Evolutionary conservation across 2,797 vertebrate species (phyloP), one percentile per base, ranked within the genome.

Genomic region (Coluber constrictor): DNA sequence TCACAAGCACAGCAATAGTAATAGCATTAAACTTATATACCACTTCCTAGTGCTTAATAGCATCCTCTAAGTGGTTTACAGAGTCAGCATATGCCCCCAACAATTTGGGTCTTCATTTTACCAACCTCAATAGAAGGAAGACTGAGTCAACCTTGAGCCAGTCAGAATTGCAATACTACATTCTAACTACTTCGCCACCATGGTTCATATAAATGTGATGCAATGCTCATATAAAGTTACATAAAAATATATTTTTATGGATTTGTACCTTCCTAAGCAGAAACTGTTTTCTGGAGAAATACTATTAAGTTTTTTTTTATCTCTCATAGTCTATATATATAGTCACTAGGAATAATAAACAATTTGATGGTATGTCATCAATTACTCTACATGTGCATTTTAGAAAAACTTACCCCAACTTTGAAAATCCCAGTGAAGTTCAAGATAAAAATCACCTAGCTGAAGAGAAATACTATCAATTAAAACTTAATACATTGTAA

Each of bases 341-440:
- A 20, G 37, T 79, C 18, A 10, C 9, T 23, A 79, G 37, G 32
- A 79, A 43, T 47, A 20, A 47, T 25, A 83, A 83, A 23, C 37
- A 47, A 83, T 5, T 47, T 47, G 20, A 83, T 5, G 74, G 43
- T 23, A 79, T 43, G 18, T 79, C 8, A 83, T 47, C 37, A 83
- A 47, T 83, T 23, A 83, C 37, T 83, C 10, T 47, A 83, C 20
- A 74, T 9, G 37, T 37, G 13, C 16, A 23, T 32, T 43, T 32
- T 27, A 66, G n/a, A 56, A 90, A 86, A 63, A 89, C 99, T 99
- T 98, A 99, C 99, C 99, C 99, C 99, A 99, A 97, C 99, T 99
- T 98, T 99, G 99, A 98, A 99, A 99, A 97, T 99, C 99, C 99
- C 99, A 99, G 97, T 99, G 99, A 98, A 99, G 99, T 97, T 99